phyloP scores from a whole-genome alignment of 2,888 invertebrate genomes.

The Noctua fimbriata region DNA sequence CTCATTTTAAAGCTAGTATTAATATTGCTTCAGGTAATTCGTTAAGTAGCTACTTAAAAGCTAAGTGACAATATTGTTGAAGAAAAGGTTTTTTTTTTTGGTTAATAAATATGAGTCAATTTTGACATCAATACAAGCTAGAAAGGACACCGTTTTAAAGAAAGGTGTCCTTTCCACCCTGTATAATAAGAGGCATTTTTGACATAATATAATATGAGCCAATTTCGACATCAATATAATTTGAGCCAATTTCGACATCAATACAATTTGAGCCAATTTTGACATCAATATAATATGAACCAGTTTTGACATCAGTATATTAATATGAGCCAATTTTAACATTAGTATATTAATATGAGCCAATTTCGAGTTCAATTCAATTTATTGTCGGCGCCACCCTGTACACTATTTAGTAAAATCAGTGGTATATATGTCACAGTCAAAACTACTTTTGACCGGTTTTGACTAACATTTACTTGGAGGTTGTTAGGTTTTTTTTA shows the following conservation, averaged over 20 bases:
- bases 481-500: too few species aligned
- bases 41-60: neutral
- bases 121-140: neutral
- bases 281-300: too few species aligned
- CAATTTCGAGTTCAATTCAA: neutral
- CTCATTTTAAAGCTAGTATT: slow-evolving; percentile 6
- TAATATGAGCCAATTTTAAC: neutral
- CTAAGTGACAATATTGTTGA: neutral
- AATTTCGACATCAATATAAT: neutral
- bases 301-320: neutral
- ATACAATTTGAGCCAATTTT: neutral
- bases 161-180: too few species aligned
- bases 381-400: too few species aligned
- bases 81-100: neutral
- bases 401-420: too few species aligned
- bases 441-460: too few species aligned
- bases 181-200: neutral
- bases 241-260: neutral
- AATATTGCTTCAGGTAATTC: slow-evolving; percentile 22
- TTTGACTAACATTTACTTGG: too few species aligned
- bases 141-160: too few species aligned
- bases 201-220: neutral
- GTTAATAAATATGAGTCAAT: neutral
- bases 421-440: too few species aligned
- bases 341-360: neutral